A percentile compares a stretch with the other conserved stretches of the same genome.
These are phyloP conservation scores for Orestias chungarensis DNA, from an alignment of 2,797 vertebrate genomes.

Conservation along the genomic window DNA sequence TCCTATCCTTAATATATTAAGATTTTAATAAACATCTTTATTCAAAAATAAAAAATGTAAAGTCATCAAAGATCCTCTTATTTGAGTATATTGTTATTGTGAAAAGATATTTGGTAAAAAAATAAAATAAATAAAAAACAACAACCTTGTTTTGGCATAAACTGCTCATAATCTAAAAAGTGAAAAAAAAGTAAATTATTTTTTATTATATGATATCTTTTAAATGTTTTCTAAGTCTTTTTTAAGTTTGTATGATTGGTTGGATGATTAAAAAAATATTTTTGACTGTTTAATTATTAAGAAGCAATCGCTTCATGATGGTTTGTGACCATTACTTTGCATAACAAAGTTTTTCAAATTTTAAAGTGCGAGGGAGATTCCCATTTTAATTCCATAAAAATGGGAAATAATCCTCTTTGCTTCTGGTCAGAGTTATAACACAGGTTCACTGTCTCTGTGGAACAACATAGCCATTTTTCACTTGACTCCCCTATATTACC, in stretches of 20 bases:
- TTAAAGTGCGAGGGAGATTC: background rate
- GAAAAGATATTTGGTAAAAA: too few species aligned
- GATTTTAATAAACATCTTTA: too few species aligned
- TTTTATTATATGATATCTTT: too few species aligned
- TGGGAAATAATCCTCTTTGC: constrained; percentile 20
- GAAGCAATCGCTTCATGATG: background rate
- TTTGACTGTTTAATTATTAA: background rate
- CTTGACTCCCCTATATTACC: constrained; percentile 59
- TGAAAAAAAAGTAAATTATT: too few species aligned
- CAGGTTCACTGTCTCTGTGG: constrained; percentile 23
- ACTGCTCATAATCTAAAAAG: too few species aligned
- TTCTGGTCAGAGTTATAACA: constrained; percentile 28
- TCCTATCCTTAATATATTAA: too few species aligned
- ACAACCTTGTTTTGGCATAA: too few species aligned
- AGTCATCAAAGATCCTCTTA: too few species aligned
- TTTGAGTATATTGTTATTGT: too few species aligned
- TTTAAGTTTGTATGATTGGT: background rate
- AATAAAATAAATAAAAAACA: too few species aligned
- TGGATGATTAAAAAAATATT: background rate
- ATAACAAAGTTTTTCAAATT: background rate
- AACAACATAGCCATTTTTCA: constrained; percentile 66
- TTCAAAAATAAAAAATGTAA: too few species aligned
- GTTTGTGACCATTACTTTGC: background rate
- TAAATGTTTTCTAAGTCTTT: background rate
- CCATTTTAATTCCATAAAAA: background rate